phyloP scores from a whole-genome alignment of 2,113 vertebrate genomes.

The Anhinga anhinga region DNA sequence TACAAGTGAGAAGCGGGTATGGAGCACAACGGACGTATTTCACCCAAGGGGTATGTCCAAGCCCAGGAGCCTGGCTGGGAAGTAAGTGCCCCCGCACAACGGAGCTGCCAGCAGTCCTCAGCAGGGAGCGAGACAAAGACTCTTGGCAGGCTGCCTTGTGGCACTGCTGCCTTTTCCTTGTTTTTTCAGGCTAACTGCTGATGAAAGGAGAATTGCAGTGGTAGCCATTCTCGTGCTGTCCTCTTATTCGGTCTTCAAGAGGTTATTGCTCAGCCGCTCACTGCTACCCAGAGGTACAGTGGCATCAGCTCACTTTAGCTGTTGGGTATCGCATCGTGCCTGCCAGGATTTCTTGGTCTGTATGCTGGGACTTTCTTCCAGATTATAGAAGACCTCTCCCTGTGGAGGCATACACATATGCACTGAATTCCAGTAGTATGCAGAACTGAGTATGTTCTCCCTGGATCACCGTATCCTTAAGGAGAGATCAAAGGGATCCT shows the following conservation, averaged over 20 bases:
- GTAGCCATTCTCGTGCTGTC: neutral
- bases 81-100: accelerated
- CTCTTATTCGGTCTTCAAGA: neutral
- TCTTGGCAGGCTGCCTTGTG: neutral
- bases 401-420: neutral
- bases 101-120: neutral
- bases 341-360: neutral
- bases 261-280: neutral
- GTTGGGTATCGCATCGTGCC: neutral
- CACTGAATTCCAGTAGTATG: neutral
- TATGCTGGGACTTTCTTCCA: neutral
- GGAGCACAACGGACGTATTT: neutral
- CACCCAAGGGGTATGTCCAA: neutral
- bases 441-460: neutral
- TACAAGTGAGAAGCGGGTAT: neutral
- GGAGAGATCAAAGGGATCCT: neutral
- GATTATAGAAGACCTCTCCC: neutral
- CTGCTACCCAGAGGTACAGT: neutral
- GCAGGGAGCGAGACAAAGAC: accelerated
- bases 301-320: neutral
- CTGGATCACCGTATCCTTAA: neutral
- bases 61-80: neutral
- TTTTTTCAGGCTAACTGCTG: neutral
- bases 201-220: neutral
- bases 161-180: neutral